Evolutionary conservation across 2,797 vertebrate species (phyloP), one percentile per base, ranked within the genome.

Genomic region (Notolabrus celidotus): DNA sequence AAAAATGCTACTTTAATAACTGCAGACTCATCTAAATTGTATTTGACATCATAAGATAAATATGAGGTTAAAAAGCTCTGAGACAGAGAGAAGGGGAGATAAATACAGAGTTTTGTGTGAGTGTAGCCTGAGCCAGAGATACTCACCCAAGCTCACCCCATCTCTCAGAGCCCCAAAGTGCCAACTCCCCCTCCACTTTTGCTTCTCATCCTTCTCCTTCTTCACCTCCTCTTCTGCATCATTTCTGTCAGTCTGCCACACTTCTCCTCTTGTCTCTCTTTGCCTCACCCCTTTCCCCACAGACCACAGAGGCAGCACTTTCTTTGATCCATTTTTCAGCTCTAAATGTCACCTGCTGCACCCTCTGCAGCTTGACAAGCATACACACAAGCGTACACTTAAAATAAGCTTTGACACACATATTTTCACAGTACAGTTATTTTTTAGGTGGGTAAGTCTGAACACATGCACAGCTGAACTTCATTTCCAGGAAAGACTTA

Each of bases 21-120:
- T 74, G 66, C 65, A 67, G 20, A 66, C 57, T 80, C 71, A 80
- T 80, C 64, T 72, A 78, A 82, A 67, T 75, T 76, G 57, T 55
- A 59, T 77, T 71, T 64, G 56, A 69, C 62, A 79, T 71, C 55
- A 83, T 74, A 39, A 86, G 72, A 77, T 77, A 84, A 84, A 85
- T 75, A 80, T 73, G 64, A 81, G 55, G 58, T 34, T 66, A 54
- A 72, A 80, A 85, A 61, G 67, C 68, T 66, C 29, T 49, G 51
- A 19, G 67, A 78, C 55, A 59, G 3, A 63, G 20, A 55, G 46
- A 62, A 27, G 55, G 45, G 49, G 17, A 59, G 27, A 74, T n/a
- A 51, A 42, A 57, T 10, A 53, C 38, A 60, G 43, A 51, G 22
- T 4, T 4, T 67, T 55, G 43, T 42, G 19, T 43, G 23, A 52